A percentile compares a stretch with the other conserved stretches of the same genome.
phyloP scores from a whole-genome alignment of 1,140 invertebrate species.

The Brevipalpus yothersi region DNA sequence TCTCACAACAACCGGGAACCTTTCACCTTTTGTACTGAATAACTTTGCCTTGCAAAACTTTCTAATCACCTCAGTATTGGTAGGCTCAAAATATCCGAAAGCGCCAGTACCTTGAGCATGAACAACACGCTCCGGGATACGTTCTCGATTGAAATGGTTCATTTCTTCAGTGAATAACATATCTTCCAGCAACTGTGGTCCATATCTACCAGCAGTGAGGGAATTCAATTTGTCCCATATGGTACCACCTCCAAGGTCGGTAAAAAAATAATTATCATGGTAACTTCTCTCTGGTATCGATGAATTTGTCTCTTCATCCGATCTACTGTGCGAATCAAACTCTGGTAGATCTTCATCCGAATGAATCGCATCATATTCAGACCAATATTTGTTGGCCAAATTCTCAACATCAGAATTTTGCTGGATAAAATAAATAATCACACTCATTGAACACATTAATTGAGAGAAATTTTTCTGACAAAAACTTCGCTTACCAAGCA shows the following conservation, averaged over 20 bases:
- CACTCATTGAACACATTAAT: no score
- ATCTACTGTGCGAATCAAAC: no score
- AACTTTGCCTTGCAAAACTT: conserved; percentile 57
- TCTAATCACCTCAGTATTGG: conserved; percentile 50
- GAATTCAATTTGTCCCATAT: conserved; percentile 48
- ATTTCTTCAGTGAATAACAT: conserved; percentile 61
- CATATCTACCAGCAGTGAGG: conserved; percentile 58
- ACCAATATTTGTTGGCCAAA: no score
- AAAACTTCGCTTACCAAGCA: no score
- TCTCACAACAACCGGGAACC: conserved; percentile 48
- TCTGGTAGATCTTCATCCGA: no score
- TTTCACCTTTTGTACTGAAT: conserved; percentile 55
- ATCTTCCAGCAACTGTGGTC: conserved; percentile 68
- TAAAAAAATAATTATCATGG: no score
- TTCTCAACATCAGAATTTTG: no score
- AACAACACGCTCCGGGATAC: conserved; percentile 90
- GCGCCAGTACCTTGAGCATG: conserved; percentile 91
- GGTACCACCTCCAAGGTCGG: conserved; percentile 36
- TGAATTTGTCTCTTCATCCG: no score
- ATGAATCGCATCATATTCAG: no score
- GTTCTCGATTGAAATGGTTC: conserved; percentile 62
- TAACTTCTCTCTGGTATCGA: no score
- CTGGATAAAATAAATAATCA: no score
- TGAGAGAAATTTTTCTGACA: no score
- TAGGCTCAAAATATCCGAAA: conserved; percentile 89